Percentiles rank a stretch among this genome's conserved stretches.
Evolutionary conservation across 2,888 invertebrate genomes (phyloP).

Genomic region (Acanthosepion esculentum): DNA sequence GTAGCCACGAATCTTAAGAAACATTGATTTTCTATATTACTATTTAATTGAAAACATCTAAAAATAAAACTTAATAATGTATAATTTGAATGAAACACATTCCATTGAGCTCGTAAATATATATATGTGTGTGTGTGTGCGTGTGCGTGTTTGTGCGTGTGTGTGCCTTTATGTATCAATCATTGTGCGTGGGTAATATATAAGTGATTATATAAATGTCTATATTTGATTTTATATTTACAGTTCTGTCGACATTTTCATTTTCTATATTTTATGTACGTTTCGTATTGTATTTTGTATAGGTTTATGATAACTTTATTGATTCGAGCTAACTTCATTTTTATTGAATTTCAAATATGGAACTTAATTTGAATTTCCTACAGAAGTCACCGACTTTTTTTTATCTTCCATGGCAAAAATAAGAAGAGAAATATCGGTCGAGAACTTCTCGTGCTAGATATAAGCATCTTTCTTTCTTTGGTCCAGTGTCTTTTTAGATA

Average conservation of each 20-base stretch:
- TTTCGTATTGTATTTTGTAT: not conserved
- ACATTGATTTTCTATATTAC: not conserved
- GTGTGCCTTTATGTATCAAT: no score
- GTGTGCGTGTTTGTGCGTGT: no score
- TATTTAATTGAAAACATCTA: not conserved
- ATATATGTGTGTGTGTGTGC: no score
- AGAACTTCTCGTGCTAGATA: not conserved
- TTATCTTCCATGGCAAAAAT: not conserved
- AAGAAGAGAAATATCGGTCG: not conserved
- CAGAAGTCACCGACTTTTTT: not conserved
- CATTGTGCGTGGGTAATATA: not conserved
- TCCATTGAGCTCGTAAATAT: not conserved
- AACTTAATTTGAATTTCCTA: not conserved
- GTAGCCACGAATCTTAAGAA: not conserved
- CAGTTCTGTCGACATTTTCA: not conserved
- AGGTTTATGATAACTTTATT: not conserved
- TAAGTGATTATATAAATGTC: not conserved
- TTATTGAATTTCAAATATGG: not conserved
- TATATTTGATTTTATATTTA: no score
- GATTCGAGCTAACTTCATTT: not conserved
- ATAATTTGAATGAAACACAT: not conserved
- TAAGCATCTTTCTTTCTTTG: no score
- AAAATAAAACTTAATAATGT: not conserved
- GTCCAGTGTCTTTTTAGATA: no score
- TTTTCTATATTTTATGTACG: not conserved